phyloP scores from a whole-genome alignment of 2,797 vertebrate genomes.

The Lacerta bilineata region DNA sequence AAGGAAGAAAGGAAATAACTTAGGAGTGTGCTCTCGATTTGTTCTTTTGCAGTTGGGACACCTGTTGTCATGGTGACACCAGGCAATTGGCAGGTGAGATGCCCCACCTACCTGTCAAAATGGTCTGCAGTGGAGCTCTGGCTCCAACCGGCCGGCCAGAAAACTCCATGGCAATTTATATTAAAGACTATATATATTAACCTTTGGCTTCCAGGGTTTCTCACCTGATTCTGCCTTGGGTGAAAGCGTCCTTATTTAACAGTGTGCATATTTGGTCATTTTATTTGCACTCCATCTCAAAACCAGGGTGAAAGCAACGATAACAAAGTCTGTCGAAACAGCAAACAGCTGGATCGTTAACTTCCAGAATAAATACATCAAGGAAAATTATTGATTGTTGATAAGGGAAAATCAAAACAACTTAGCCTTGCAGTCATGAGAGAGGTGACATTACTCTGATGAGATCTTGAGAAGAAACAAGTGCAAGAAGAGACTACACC shows the following conservation, averaged over 20 bases:
- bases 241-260: neutral
- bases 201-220: too few relatives aligned
- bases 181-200: too few relatives aligned
- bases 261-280: neutral
- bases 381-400: conserved; percentile 24
- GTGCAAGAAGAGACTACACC: conserved; percentile 11
- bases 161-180: too few relatives aligned
- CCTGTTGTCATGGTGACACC: too few relatives aligned
- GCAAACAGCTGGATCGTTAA: conserved; percentile 43
- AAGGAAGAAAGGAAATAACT: too few relatives aligned
- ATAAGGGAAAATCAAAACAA: conserved; percentile 9
- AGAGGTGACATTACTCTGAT: neutral
- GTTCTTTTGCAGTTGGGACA: too few relatives aligned
- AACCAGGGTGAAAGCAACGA: accelerated
- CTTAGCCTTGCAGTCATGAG: neutral
- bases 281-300: conserved; percentile 4
- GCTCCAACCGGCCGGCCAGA: too few relatives aligned
- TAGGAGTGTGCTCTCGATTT: too few relatives aligned
- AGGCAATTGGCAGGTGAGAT: too few relatives aligned
- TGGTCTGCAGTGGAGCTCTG: too few relatives aligned
- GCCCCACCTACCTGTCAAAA: too few relatives aligned
- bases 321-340: neutral
- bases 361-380: conserved; percentile 3
- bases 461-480: conserved; percentile 42
- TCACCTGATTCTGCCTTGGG: neutral